Evolutionary conservation across 2,797 vertebrate species (phyloP), one percentile per base, ranked within the genome.

Genomic region (Paratrypauchen microcephalus): DNA sequence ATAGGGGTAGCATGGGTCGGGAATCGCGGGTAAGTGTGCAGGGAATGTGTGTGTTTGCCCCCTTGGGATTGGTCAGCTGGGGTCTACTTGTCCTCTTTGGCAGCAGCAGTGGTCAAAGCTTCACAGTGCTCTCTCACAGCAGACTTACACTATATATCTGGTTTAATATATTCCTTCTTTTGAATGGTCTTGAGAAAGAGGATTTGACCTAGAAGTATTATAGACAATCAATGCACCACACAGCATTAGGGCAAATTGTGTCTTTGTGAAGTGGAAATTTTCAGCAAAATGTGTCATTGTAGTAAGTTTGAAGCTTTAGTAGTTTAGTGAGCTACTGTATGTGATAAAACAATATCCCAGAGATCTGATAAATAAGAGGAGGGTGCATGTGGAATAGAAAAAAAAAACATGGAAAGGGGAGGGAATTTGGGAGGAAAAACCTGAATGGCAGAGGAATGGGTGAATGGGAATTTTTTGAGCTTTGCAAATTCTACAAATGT

Each of bases 311-410:
- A 48, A 47, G 41, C 8, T 18, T 39, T 70, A 68, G 75, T 74
- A 65, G 73, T 60, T 26, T 23, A 45, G 32, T 41, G 30, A 76
- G 75, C 72, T 80, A 73, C 64, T 60, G 75, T 66, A 77, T 47
- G 63, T 75, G 70, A 83, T 89, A 88, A 92, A 90, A 91, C 87
- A 91, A 89, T 83, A 89, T 81, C 85, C 76, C 78, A 19, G 59
- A 61, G 77, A 87, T 89, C 73, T 73, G 78, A 89, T 78, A 78
- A 73, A 65, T 72, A 64, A 84, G 78, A 82, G 87, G 75, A 79
- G 83, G 85, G 71, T 85, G 80, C 70, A 86, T 77, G 83, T 70
- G 9, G 82, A 72, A 74, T 66, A 77, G 66, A 79, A 83, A 90
- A 88, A 62, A 76, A 41, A 58, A 28, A 30, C 24, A 28, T 36